phyloP scores from a whole-genome alignment of 2,888 invertebrate genomes.

The Lottia scabra region DNA sequence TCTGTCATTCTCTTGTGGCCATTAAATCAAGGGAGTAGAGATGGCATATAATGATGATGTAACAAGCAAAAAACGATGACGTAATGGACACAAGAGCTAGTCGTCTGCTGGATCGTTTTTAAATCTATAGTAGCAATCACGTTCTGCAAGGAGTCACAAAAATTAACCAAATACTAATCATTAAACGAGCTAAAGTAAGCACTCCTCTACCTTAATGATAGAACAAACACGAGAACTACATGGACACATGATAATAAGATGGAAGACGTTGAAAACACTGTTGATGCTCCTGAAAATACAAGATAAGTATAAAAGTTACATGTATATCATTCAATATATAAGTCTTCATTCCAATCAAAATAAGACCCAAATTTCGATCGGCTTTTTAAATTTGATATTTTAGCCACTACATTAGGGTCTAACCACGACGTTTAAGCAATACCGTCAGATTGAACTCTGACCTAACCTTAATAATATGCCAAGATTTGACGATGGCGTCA shows the following conservation, averaged over 20 bases:
- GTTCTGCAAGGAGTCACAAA: conserved; percentile 5
- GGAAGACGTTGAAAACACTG: neutral
- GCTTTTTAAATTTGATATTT: too few relatives aligned
- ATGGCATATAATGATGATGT: neutral
- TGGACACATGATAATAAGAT: neutral
- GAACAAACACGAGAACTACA: neutral
- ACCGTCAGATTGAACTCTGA: too few relatives aligned
- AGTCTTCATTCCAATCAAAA: too few relatives aligned
- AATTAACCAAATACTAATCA: neutral
- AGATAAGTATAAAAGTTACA: too few relatives aligned
- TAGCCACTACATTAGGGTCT: too few relatives aligned
- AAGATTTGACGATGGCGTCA: too few relatives aligned
- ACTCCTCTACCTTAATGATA: neutral
- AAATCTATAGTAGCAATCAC: neutral
- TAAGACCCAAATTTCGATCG: too few relatives aligned
- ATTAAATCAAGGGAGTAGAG: too few relatives aligned
- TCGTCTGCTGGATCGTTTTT: neutral
- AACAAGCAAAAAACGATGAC: neutral
- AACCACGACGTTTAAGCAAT: too few relatives aligned
- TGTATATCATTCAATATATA: too few relatives aligned
- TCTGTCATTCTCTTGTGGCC: too few relatives aligned
- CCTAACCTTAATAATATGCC: too few relatives aligned
- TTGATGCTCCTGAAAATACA: neutral
- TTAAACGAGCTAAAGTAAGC: neutral
- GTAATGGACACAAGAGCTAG: neutral